Evolutionary conservation across 1,140 invertebrate species (phyloP).

Genomic region (Trypoxylus dichotomus): DNA sequence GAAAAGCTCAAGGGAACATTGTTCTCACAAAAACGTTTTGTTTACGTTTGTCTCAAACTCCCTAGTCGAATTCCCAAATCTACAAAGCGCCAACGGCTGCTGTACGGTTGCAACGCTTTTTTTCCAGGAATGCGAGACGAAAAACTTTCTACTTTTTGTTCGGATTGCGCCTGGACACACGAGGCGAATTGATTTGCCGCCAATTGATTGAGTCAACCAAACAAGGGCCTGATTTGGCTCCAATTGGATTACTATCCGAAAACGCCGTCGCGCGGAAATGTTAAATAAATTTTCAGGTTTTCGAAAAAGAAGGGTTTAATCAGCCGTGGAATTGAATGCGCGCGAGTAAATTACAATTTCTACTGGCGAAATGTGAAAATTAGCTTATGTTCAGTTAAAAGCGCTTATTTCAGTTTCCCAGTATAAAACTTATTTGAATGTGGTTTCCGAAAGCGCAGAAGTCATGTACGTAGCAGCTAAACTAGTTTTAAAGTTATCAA

Average conservation of each 20-base stretch:
- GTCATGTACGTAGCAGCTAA: no score
- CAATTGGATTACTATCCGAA: background rate
- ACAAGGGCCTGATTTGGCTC: background rate
- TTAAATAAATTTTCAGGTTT: background rate
- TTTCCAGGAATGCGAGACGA: background rate
- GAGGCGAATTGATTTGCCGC: background rate
- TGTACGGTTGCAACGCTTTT: background rate
- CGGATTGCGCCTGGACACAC: background rate
- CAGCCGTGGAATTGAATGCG: background rate
- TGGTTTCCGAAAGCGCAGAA: no score
- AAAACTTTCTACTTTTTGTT: background rate
- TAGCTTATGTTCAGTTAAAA: no score
- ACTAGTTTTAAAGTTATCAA: no score
- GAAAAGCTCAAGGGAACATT: no score
- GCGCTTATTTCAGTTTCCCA: no score
- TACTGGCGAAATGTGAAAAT: no score
- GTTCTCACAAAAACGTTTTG: no score
- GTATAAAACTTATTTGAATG: no score
- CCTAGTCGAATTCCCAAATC: no score
- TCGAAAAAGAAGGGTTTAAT: background rate
- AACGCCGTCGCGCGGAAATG: background rate
- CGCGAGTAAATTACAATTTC: background rate
- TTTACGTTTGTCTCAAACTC: no score
- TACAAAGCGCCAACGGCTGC: no score
- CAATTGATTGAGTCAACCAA: slow-evolving; percentile 6